These are phyloP conservation scores for Crotalus helleri DNA, from an alignment of 2,113 vertebrate genomes.

Conservation along the genomic window DNA sequence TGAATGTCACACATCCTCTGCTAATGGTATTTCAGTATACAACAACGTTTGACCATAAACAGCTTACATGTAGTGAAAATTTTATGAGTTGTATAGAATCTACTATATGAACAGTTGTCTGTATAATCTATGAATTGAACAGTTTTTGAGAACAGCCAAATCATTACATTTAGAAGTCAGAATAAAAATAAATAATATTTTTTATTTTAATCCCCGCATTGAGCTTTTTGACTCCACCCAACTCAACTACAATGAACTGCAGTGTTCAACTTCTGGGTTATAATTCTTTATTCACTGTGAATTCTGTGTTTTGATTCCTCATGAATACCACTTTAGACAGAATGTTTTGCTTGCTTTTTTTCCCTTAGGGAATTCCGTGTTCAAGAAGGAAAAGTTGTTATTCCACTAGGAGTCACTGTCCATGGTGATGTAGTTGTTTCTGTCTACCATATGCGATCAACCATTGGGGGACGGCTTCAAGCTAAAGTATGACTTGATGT, in stretches of 20 bases:
- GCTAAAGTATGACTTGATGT: slow-evolving; percentile 81
- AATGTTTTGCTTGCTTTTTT: background rate
- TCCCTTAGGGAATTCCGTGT: slow-evolving; percentile 85
- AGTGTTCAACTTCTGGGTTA: background rate
- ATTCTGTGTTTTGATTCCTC: background rate
- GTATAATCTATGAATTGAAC: background rate
- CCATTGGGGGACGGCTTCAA: slow-evolving; percentile 92
- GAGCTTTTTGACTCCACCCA: background rate
- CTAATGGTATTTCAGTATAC: background rate
- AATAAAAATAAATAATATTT: background rate
- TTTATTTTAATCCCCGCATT: background rate
- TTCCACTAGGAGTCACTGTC: slow-evolving; percentile 87
- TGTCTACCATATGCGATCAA: slow-evolving; percentile 93
- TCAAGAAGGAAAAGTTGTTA: slow-evolving; percentile 91
- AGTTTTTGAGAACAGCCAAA: background rate
- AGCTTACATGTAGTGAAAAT: background rate
- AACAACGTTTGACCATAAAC: background rate
- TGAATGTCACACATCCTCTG: background rate
- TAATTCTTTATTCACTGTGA: background rate
- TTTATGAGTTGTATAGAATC: background rate
- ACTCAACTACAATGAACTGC: background rate
- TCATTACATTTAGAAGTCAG: background rate
- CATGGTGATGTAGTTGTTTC: slow-evolving; percentile 93
- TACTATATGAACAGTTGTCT: background rate
- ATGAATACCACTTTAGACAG: background rate